Evolutionary conservation across 1,140 invertebrate genomes (phyloP), one percentile per base, ranked within the genome.

Genomic region (Potamilus streckersoni): DNA sequence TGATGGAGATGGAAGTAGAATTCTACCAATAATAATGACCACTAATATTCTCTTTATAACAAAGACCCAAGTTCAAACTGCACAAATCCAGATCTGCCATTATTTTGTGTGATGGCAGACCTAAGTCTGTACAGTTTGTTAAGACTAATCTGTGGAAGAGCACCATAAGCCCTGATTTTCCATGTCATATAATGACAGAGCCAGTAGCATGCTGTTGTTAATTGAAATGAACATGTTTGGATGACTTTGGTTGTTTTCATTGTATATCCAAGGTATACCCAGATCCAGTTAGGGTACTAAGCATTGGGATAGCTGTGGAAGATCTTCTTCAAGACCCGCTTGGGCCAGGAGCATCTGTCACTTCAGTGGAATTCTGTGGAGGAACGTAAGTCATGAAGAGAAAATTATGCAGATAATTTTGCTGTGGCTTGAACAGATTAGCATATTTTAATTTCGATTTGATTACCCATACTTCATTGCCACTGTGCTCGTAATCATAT

Each of bases 321-420:
- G 92, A 96, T 59, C 91, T 99, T 14, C 94, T 98, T 85, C 91
- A 92, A 66, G 94, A 99, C 91, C 98, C 98, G 2, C 92, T 94
- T 59, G 93, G 94, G 38, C 91, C 93, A 19, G 93, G 92, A 63
- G 97, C 94, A 11, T 92, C 93, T 65, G 90, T 94, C 67, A 98
- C 97, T 2, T 98, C 98, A 31, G 95, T 99, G n/a, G 98, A 99
- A 91, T 99, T 99, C 91, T 99, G 98, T 91, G 98, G 98, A 78
- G 98, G 98, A 85, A 99, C 98, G 93, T 94, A 88, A 92, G 90
- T 88, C 2, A 55, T 15, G 11, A 55, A 56, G 16, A n/a, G 17
- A 55, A 19, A 62, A 62, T 62, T 62, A n/a, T 23, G 14, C 23
- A n/a, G 19, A n/a, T 62, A 62, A 62, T 62, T 62, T 62, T 23